Conservation (phyloP, 2,113 vertebrate species). For the Pseudorectes ferrugineus region DNA sequence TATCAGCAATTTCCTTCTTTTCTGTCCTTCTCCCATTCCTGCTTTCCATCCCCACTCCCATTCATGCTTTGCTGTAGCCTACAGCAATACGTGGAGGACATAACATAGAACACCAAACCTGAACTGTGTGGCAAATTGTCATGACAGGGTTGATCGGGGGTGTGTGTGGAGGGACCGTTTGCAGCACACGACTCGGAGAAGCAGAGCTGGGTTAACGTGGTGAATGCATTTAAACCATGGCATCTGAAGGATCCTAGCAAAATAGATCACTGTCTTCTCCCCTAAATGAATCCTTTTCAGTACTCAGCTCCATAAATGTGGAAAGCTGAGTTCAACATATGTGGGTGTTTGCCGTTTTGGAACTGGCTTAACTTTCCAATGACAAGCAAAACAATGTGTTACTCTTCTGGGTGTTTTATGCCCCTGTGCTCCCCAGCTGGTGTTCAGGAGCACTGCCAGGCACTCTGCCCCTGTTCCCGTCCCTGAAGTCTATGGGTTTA, state of each 20-base stretch:
- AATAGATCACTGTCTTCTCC: background rate
- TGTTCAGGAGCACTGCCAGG: background rate
- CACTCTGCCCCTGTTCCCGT: background rate
- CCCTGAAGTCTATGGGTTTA: background rate
- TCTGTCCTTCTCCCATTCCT: background rate
- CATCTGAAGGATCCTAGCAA: background rate
- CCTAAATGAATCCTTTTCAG: background rate
- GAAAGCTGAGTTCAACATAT: background rate
- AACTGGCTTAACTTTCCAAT: background rate
- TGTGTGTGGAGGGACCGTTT: background rate
- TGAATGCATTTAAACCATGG: background rate
- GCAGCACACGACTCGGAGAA: background rate
- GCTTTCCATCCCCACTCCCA: background rate
- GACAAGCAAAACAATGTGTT: background rate
- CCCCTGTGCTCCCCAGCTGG: background rate
- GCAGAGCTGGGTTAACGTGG: background rate
- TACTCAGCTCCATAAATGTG: background rate
- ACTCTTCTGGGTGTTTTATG: background rate
- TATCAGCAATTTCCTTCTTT: background rate
- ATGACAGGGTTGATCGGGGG: background rate
- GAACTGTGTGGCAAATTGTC: background rate
- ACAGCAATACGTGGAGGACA: background rate
- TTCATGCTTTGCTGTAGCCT: background rate
- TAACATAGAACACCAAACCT: background rate
- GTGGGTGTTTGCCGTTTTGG: background rate